Base-by-base conservation (phyloP, 1,140 invertebrate species). In the Hylaeus volcanicus region DNA sequence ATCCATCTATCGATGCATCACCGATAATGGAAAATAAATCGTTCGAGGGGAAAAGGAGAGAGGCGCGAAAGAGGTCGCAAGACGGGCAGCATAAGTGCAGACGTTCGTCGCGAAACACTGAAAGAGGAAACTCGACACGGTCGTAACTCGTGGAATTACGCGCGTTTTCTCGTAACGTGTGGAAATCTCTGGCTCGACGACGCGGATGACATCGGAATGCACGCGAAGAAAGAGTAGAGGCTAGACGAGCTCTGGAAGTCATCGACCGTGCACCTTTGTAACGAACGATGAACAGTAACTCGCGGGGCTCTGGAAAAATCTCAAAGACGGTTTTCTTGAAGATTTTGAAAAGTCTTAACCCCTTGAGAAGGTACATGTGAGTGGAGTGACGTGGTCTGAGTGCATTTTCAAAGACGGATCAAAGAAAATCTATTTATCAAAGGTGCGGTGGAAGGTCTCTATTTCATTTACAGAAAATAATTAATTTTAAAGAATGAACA, bases 141-240 rank as follows among this genome's bases (percentile, higher is more conserved):
- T 76, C 15, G 43, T 61, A 53, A 9, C 39, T 45, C 43, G 61
- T 3, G 5, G 41, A 65, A 74, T 79, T 78, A 71, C 51, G 6
- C 58, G 75, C 66, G 55, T 78, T 61, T 65, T 26, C 53, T 51
- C 14, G 43, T 48, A 43, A 79, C 70, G 41, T 39, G 69, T 72
- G 60, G 41, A 79, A 72, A 79, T 79, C 68, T 63, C 12, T 1
- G 60, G 26, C 48, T 48, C 68, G 39, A 63, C 75, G 58, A 9
- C 48, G 60, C 9, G 9, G 45, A 77, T 53, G 12, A 5, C 56
- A 11, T n/a, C 26, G 58, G 12, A 26, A 53, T 65, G 48, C 37
- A 45, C 45, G 15, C 51, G 39, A 71, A n/a, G 26, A 72, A 11
- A 68, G 60, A 66, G 39, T 5, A 51, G 37, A n/a, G 69, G 48